These are phyloP conservation scores for Antidorcas marsupialis DNA, from an alignment of 2,113 vertebrate genomes.

Conservation along the genomic window DNA sequence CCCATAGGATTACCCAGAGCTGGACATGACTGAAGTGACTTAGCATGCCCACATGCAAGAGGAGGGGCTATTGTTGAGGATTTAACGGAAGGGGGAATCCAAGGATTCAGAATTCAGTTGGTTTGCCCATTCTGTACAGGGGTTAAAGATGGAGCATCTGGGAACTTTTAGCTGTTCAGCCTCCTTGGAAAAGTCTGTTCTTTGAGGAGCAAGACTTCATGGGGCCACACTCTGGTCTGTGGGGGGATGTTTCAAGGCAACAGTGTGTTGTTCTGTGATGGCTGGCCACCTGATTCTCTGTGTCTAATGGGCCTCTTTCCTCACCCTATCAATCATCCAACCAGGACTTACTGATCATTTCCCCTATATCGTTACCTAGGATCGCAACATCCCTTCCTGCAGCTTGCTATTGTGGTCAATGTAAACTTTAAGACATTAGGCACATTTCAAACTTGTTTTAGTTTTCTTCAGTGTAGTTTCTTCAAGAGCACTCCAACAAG, in stretches of 20 bases:
- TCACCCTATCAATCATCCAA: neutral
- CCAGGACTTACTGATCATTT: neutral
- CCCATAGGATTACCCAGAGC: neutral
- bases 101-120: neutral
- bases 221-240: neutral
- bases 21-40: neutral
- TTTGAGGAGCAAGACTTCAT: neutral
- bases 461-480: neutral
- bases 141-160: neutral
- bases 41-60: neutral
- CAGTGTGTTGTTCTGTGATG: neutral
- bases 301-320: neutral
- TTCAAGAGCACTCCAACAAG: neutral
- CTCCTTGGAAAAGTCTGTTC: neutral
- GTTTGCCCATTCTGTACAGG: neutral
- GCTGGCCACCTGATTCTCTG: neutral
- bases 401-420: neutral
- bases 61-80: neutral
- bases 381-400: neutral
- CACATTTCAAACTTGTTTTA: neutral
- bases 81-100: neutral
- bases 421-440: neutral
- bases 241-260: neutral
- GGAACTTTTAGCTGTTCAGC: neutral
- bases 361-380: neutral